These are phyloP conservation scores for Rissa tridactyla DNA, from an alignment of 2,113 vertebrate genomes.

Conservation along the genomic window DNA sequence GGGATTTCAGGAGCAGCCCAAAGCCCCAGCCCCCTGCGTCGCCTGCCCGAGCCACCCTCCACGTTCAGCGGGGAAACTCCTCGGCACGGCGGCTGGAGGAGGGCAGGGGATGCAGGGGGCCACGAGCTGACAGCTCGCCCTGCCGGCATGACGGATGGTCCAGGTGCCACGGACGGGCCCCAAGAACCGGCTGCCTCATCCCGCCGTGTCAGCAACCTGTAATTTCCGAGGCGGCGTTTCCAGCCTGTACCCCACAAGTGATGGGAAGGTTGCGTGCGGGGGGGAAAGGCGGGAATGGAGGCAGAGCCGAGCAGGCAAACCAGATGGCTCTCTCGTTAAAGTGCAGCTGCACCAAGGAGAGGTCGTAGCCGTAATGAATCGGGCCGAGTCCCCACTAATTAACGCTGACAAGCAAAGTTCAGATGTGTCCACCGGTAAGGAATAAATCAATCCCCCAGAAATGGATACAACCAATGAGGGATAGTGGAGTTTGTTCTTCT, in stretches of 20 bases:
- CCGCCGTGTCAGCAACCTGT: not conserved
- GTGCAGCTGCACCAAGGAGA: slow-evolving; percentile 62
- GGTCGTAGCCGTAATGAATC: slow-evolving; percentile 9
- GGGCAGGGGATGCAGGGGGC: not conserved
- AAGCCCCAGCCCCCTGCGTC: fast-evolving
- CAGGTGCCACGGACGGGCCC: not conserved
- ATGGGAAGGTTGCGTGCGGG: not conserved
- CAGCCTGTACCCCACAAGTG: not conserved
- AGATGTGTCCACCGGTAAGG: slow-evolving; percentile 14
- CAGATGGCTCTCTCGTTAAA: slow-evolving; percentile 69
- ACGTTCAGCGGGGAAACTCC: fast-evolving
- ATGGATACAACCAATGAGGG: not conserved
- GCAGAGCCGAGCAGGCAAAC: not conserved
- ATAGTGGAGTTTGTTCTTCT: not conserved
- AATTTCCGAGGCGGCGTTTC: not conserved
- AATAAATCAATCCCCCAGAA: slow-evolving; percentile 57
- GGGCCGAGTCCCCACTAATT: slow-evolving; percentile 38
- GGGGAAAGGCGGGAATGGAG: not conserved
- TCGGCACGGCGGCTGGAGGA: fast-evolving
- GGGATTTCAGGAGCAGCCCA: fast-evolving
- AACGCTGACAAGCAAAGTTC: slow-evolving; percentile 21
- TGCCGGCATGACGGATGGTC: not conserved
- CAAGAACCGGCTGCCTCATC: not conserved
- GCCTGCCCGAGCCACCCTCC: not conserved
- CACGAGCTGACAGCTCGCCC: not conserved